Base-by-base conservation (phyloP, 2,797 vertebrate species). In the Monodelphis domestica region DNA sequence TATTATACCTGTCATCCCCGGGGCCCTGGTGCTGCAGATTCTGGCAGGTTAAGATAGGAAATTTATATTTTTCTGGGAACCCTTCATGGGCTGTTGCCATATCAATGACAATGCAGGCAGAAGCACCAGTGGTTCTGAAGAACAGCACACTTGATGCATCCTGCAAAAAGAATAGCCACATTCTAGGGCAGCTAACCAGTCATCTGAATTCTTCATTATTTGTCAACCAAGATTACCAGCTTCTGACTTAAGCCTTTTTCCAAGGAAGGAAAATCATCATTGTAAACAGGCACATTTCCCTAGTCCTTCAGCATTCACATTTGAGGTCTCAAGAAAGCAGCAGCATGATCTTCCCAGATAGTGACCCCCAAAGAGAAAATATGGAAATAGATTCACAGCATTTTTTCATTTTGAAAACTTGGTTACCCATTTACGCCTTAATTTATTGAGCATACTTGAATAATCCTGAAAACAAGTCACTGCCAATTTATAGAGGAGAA, bases 11-110 rank as follows among this genome's bases (percentile, higher is more conserved):
- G 93, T 93, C 89, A 93, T 91, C 89, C 15, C 15, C 2, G 95
- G 54, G 78, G n/a, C 54, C 51, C 50, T 93, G 56, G 89, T 94
- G 29, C 55, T 94, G 78, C 51, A 96, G 50, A 91, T n/a, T 53
- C 17, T 93, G 91, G 29, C 87, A 94, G 38, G 53, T 87, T 95
- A 91, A 94, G 90, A 70, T 92, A 93, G 70, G 92, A 90, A 95
- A 94, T 97, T 95, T 95, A 52, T 95, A 93, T 93, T 92, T 97
- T 96, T 94, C 94, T 84, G 87, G 33, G 54, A 94, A 54, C 33
- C 90, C n/a, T 93, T 95, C 91, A 93, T 93, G 38, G 45, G 87
- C 45, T 92, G 11, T 92, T 96, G 57, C 54, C 87, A 59, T 93
- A 53, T 89, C 70, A 93, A 21, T 94, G 95, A 94, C 70, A 96